Evolutionary conservation across 64 coral and sea anemone species (phyloP).

Genomic region (Stichodactyla helianthus): DNA sequence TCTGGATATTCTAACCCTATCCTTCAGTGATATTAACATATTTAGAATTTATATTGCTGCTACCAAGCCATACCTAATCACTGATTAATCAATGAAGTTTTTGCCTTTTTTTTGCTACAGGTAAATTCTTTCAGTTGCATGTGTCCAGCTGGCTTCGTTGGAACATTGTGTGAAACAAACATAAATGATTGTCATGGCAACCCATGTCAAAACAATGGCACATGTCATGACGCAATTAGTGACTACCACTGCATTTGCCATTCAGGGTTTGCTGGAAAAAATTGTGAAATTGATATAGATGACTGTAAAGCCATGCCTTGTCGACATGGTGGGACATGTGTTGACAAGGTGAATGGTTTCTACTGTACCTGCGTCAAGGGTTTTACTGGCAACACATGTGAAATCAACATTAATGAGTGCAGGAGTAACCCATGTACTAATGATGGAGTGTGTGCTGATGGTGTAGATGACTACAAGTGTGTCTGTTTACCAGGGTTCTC

Average conservation of each 20-base stretch:
- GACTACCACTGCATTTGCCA: constrained; percentile 64
- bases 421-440: constrained; percentile 65
- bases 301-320: constrained; percentile 71
- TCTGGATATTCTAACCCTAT: too few species aligned
- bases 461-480: constrained; percentile 63
- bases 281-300: constrained; percentile 66
- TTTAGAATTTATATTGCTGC: too few species aligned
- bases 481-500: constrained; percentile 77
- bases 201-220: constrained; percentile 64
- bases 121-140: constrained; percentile 74
- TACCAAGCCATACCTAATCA: too few species aligned
- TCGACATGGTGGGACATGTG: constrained; percentile 64
- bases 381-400: constrained; percentile 66
- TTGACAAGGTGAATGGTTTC: constrained; percentile 57
- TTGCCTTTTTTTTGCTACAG: constrained; percentile 23
- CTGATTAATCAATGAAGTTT: not conserved
- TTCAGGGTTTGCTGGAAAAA: constrained; percentile 54
- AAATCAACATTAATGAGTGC: constrained; percentile 79
- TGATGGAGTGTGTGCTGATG: constrained; percentile 86
- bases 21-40: too few species aligned
- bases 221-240: constrained; percentile 64
- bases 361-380: constrained; percentile 55
- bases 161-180: constrained; percentile 72
- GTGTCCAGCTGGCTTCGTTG: constrained; percentile 55
- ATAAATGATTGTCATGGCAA: constrained; percentile 67